Evolutionary conservation across 2,113 vertebrate genomes (phyloP).

Genomic region (Petrocephalus zakoni): DNA sequence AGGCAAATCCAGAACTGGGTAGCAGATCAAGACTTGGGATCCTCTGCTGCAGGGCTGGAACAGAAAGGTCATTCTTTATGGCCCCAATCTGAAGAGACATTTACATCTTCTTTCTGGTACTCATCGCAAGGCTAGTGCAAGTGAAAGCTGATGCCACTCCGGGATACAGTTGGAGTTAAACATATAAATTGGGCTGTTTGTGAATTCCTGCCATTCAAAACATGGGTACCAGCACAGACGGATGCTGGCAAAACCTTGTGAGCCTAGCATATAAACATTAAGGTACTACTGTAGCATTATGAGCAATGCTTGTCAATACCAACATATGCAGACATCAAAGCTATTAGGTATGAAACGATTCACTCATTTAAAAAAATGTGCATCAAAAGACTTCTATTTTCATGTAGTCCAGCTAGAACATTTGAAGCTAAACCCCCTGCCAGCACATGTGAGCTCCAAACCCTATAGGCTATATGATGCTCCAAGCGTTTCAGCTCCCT

Average conservation of each 20-base stretch:
- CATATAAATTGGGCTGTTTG: neutral
- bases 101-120: neutral
- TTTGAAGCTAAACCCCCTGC: neutral
- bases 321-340: neutral
- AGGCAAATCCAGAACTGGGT: conserved; percentile 30
- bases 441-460: neutral
- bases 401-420: neutral
- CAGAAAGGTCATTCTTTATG: conserved; percentile 4
- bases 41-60: conserved; percentile 36
- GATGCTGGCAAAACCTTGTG: neutral
- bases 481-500: neutral
- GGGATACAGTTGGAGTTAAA: neutral
- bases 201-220: neutral
- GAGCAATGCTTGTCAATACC: neutral
- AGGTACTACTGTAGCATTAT: neutral
- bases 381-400: neutral
- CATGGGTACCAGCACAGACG: neutral
- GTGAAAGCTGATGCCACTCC: neutral
- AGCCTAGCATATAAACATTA: neutral
- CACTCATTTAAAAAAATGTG: neutral
- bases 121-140: neutral
- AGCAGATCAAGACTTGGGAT: conserved; percentile 47
- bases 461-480: neutral
- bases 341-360: neutral
- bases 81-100: neutral